Base-by-base conservation (phyloP, 2,113 vertebrate species). In the Dipodomys spectabilis region DNA sequence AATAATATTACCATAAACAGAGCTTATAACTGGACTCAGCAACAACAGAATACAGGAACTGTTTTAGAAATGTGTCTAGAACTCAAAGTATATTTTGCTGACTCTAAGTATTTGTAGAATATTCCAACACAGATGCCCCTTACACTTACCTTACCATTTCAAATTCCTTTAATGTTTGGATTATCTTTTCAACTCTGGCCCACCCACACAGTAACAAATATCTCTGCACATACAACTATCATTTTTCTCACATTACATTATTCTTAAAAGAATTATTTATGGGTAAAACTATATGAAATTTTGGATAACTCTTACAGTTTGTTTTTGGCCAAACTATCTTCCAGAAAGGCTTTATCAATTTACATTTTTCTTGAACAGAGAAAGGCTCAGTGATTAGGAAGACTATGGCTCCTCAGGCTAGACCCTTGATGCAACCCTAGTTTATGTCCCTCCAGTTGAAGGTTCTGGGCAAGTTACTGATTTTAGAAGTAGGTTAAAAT, bases 401-500 rank as follows among this genome's bases (percentile, higher is more conserved):
- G 65, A 74, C 6, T 28, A 19, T 27, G 57, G 19, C 20, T 16
- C 83, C 20, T 81, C 60, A 44, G 53, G 49, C 27, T 27, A 28
- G 74, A 45, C 25, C 15, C 44, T 75, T 18, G 9, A n/a, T 71
- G 60, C 23, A 78, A 44, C 80, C 6, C 57, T 39, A 83, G 27
- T 32, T 92, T 19, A 78, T 11, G 11, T 16, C 28, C 7, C 6
- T 82, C 30, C 57, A 28, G 6, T 25, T 72, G 23, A 94, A 79
- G 19, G 9, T 78, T 62, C 16, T 32, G 5, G 35, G 30, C 9
- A 84, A 65, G 3, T 49, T 60, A 39, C 2, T 27, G 6, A 91
- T 82, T 15, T 4, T 83, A 89, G 92, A 93, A 86, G 30, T 5
- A 93, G 27, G n/a, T 69, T 68, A 74, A 91, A 82, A 79, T 84